These are phyloP conservation scores for Crotalus viridis DNA, from an alignment of 2,113 vertebrate genomes.

Conservation along the genomic window DNA sequence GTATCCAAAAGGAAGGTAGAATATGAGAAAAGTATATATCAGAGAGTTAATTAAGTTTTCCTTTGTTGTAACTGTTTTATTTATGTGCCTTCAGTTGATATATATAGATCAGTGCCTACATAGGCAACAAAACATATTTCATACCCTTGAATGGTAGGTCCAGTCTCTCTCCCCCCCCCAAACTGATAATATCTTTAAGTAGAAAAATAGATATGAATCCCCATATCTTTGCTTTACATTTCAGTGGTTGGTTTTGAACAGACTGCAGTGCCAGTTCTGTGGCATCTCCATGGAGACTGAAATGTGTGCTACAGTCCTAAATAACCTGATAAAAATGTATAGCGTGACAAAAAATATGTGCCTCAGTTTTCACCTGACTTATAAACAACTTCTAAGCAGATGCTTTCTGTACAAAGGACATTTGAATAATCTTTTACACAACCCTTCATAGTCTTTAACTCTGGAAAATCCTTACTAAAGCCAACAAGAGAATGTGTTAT, in stretches of 20 bases:
- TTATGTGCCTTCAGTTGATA: background rate
- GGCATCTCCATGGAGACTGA: background rate
- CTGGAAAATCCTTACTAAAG: background rate
- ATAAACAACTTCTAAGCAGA: background rate
- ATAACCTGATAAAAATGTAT: background rate
- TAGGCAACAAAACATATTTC: background rate
- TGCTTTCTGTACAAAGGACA: background rate
- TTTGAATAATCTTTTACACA: too few species aligned
- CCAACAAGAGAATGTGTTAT: background rate
- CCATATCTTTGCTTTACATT: background rate
- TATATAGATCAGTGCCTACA: background rate
- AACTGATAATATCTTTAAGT: background rate
- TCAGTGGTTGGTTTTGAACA: background rate
- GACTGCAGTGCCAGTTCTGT: background rate
- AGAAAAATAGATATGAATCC: background rate
- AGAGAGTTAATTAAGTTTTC: background rate
- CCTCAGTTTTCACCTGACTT: background rate
- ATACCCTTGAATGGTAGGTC: background rate
- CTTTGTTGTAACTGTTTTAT: background rate
- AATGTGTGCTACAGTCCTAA: background rate
- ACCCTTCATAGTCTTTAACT: conserved; percentile 26
- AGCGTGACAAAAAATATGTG: background rate
- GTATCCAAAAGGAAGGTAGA: background rate
- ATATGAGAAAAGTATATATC: background rate
- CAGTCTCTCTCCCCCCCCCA: background rate